phyloP scores from a whole-genome alignment of 2,797 vertebrate genomes.

The Pipistrellus pipistrellus region DNA sequence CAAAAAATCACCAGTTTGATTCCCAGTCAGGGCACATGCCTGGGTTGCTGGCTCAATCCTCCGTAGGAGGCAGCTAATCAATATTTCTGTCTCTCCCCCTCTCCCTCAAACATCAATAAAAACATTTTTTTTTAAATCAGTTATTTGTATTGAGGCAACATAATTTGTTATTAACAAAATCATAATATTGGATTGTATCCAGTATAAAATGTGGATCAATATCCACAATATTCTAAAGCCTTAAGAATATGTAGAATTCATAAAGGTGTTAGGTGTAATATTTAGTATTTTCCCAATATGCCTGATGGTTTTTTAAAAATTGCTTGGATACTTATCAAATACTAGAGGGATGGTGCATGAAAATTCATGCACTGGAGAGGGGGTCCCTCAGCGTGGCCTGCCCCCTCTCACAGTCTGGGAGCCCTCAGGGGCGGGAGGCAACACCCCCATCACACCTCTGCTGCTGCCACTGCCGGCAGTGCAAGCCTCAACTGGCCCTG shows the following conservation, averaged over 20 bases:
- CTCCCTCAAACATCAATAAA: neutral
- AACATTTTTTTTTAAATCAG: neutral
- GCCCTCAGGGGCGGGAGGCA: no score
- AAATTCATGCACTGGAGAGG: no score
- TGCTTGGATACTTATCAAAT: slow-evolving; percentile 24
- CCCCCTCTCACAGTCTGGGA: no score
- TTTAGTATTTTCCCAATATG: neutral
- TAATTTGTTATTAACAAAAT: slow-evolving; percentile 30
- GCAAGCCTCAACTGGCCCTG: no score
- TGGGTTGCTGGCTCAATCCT: neutral
- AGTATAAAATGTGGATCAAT: neutral
- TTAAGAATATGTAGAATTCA: slow-evolving; percentile 43
- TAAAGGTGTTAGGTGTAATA: neutral
- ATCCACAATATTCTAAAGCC: slow-evolving; percentile 27
- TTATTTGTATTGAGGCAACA: neutral
- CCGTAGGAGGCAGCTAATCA: neutral
- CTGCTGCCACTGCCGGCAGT: no score
- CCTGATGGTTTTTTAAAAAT: neutral
- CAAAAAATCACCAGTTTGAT: neutral
- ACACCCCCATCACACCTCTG: no score
- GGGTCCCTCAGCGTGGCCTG: no score
- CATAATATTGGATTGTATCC: neutral
- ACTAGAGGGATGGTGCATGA: neutral
- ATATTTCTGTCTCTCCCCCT: neutral
- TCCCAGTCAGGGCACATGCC: neutral